Percentiles rank a stretch among this genome's conserved stretches.
Evolutionary conservation across 2,113 vertebrate species (phyloP).

Genomic region (Bos indicus): DNA sequence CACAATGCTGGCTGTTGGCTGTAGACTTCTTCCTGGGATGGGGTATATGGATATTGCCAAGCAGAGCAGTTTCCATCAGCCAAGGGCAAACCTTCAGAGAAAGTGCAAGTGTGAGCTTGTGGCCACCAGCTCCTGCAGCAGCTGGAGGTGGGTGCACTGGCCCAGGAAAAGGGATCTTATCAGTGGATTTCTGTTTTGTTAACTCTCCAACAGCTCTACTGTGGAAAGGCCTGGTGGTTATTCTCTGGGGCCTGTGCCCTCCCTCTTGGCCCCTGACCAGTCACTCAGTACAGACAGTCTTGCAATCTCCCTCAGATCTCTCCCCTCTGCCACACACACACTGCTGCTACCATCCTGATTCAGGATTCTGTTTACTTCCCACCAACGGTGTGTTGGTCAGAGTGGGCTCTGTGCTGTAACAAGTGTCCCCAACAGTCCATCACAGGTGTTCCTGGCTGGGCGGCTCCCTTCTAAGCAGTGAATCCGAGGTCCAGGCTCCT

Average conservation of each 20-base stretch:
- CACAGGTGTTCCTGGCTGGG: neutral
- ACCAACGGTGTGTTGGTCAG: neutral
- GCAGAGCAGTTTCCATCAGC: neutral
- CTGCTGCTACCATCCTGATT: neutral
- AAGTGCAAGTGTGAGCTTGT: neutral
- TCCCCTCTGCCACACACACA: neutral
- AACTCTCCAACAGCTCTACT: neutral
- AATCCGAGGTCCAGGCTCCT: neutral
- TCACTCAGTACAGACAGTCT: neutral
- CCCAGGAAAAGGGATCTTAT: neutral
- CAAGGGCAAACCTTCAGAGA: neutral
- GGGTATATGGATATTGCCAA: neutral
- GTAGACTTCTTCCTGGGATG: neutral
- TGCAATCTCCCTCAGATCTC: accelerated
- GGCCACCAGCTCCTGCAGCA: neutral
- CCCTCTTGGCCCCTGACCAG: neutral
- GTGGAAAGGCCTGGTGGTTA: neutral
- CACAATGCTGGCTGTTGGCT: neutral
- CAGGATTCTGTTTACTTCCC: neutral
- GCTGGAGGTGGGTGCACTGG: neutral
- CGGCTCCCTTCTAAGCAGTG: neutral
- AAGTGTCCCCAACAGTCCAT: neutral
- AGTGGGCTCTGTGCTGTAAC: neutral
- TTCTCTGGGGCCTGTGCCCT: neutral
- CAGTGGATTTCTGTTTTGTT: neutral